Base-by-base conservation (phyloP, 1,140 invertebrate species). In the Hesperophylax magnus region DNA sequence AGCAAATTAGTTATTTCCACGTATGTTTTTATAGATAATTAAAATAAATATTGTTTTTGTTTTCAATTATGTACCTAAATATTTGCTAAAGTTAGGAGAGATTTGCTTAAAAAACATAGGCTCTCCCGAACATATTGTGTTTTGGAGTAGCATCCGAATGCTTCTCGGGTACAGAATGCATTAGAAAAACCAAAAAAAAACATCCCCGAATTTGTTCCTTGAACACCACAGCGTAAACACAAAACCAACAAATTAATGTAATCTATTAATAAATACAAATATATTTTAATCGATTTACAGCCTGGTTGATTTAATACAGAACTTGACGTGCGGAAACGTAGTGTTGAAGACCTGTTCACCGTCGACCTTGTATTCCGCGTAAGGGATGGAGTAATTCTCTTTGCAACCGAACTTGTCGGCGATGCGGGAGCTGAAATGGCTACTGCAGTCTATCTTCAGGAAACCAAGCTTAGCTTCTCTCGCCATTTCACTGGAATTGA, bases 331-430 rank as follows among this genome's bases (percentile, higher is more conserved):
- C 0, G 92, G 92, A 24, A 81, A 79, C 71, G 86, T 86, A 7
- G 92, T 90, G 17, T 85, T 82, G 83, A 93, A 93, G 3, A 93
- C 86, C 31, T 88, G 87, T 81, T 91, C 86, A 63, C 90, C 92
- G 80, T 92, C 86, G 8, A 88, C 87, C 81, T 91, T 91, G 82
- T 93, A 93, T 75, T 94, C 93, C 0, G 86, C 84, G 81, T 94
- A 94, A 60, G 90, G 90, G 18, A 94, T 81, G 54, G 87, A 87
- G 83, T 92, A 94, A 75, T 93, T 90, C 77, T 88, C 87, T 79
- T 92, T 88, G 84, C 94, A 93, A 20, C 93, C 93, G 24, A 94
- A 84, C 84, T 91, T 90, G 78, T 91, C 90, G 81, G 93, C 91
- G 0, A 94, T 91, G 81, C 91, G 91, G 0, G 92, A 92, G 34